Evolutionary conservation across 2,797 vertebrate genomes (phyloP), one percentile per base, ranked within the genome.

Genomic region (Diplodus puntazzo): DNA sequence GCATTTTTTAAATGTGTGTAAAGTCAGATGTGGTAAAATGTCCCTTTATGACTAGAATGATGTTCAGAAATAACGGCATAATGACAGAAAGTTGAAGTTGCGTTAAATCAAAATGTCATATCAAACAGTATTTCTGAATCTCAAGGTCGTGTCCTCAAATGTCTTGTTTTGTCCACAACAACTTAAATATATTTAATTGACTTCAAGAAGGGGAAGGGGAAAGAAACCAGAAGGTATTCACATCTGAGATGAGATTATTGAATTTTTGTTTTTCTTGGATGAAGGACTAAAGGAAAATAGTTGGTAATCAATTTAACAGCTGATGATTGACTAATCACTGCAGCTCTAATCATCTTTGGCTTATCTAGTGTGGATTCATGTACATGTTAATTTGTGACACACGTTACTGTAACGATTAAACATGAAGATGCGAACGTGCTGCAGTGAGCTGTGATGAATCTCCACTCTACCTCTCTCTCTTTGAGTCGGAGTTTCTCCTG

Each of bases 381-480:
- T 23, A 50, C 16, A n/a, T 48, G 20, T 46, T 45, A 68, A 25
- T 59, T n/a, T 60, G 52, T 57, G 16, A 27, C 23, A 39, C 14
- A 14, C 27, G 21, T 27, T 42, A 21, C n/a, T 58, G n/a, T 27
- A 58, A 45, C 39, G 25, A 21, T 69, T 17, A n/a, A 62, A 39
- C 1, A 11, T 30, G 9, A 18, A 25, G 18, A 20, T 46, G 49
- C 74, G 62, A 11, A 69, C 52, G 9, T 62, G n/a, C 21, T 46
- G 0, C 23, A 50, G 17, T 50, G 25, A 4, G 13, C 34, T 39
- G 1, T 34, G 39, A 49, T 18, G 20, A n/a, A 34, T 18, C n/a
- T 4, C 12, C 18, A 30, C 6, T 92, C 93, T 91, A 99, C 98
- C 97, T 98, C 96, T 0, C 91, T 95, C 84, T 98, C 96, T 91